These are phyloP conservation scores for Holacanthella duospinosa DNA, from an alignment of 2,888 invertebrate genomes.

Conservation along the genomic window DNA sequence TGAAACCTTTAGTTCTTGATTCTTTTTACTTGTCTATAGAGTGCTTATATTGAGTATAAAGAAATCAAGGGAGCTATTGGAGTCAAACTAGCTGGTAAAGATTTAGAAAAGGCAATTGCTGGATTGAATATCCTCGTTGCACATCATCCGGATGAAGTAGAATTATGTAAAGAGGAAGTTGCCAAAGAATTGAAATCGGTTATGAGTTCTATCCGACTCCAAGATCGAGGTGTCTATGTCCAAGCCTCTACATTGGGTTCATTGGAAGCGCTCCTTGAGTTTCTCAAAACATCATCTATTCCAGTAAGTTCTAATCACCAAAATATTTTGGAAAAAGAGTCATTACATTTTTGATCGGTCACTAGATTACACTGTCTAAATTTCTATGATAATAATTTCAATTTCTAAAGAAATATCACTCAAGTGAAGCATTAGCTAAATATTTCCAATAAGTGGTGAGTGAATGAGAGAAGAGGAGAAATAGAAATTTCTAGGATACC, in stretches of 20 bases:
- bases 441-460: too few relatives aligned
- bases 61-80: conserved; percentile 94
- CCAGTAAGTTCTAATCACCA: conserved; percentile 65
- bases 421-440: too few relatives aligned
- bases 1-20: neutral
- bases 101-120: conserved; percentile 94
- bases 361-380: too few relatives aligned
- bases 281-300: conserved; percentile 80
- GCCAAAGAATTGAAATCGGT: conserved; percentile 77
- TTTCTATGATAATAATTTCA: too few relatives aligned
- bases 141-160: conserved; percentile 85
- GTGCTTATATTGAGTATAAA: conserved; percentile 86
- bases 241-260: conserved; percentile 99
- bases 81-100: conserved; percentile 95
- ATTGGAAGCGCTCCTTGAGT: conserved; percentile 88
- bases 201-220: conserved; percentile 79
- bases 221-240: conserved; percentile 93
- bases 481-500: too few relatives aligned
- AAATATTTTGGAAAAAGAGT: too few relatives aligned
- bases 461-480: too few relatives aligned
- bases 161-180: conserved; percentile 74
- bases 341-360: neutral
- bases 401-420: too few relatives aligned
- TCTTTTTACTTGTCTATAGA: conserved; percentile 46
- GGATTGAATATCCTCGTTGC: conserved; percentile 87